Percentiles rank a stretch among this genome's conserved stretches.
These are phyloP conservation scores for Pheosia gnoma DNA, from an alignment of 2,888 invertebrate species.

Conservation along the genomic window DNA sequence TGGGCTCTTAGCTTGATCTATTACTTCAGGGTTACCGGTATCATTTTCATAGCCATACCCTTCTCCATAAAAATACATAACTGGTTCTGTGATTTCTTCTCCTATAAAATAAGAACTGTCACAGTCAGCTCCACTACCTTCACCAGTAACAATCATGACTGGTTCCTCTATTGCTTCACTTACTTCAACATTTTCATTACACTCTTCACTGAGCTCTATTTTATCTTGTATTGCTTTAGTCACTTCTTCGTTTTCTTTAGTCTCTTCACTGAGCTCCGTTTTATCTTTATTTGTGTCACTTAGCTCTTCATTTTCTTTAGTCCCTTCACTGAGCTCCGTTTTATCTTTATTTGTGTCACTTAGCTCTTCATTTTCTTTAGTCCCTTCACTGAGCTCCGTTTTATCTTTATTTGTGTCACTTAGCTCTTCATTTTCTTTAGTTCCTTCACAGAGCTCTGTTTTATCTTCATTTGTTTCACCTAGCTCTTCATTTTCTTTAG, in stretches of 20 bases:
- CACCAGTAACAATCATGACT: constrained; percentile 87
- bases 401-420: too few relatives aligned
- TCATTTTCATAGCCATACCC: constrained; percentile 89
- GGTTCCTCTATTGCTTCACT: constrained; percentile 90
- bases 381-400: too few relatives aligned
- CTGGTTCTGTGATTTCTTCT: constrained; percentile 89
- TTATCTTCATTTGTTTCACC: constrained; percentile 88
- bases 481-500: constrained; percentile 49
- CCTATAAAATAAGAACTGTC: constrained; percentile 84
- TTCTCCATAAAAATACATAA: constrained; percentile 88
- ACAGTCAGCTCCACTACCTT: constrained; percentile 87
- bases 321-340: too few relatives aligned
- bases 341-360: too few relatives aligned
- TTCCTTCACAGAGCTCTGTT: too few relatives aligned
- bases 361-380: too few relatives aligned
- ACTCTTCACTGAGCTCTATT: neutral
- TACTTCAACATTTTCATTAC: constrained; percentile 49
- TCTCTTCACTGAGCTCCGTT: constrained; percentile 13
- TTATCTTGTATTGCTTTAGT: neutral
- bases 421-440: too few relatives aligned
- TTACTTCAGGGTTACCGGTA: constrained; percentile 86
- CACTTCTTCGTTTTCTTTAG: too few relatives aligned
- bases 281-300: constrained; percentile 16
- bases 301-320: constrained; percentile 8
- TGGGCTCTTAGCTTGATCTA: constrained; percentile 54